Evolutionary conservation across 2,888 invertebrate species (phyloP).

Genomic region (Argyresthia goedartella): DNA sequence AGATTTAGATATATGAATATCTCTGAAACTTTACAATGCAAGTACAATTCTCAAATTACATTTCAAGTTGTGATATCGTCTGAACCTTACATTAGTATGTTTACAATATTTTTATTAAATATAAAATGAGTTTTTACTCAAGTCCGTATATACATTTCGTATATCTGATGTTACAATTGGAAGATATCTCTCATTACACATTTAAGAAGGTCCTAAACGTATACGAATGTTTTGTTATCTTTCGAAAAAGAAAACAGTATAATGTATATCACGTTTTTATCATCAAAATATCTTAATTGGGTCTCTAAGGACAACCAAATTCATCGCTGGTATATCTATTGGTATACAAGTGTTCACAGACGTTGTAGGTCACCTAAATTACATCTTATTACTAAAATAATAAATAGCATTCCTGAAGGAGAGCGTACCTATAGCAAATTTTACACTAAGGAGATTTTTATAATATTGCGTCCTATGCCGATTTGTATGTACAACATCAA

Average conservation of each 20-base stretch:
- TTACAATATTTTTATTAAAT: conserved; percentile 65
- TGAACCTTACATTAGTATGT: conserved; percentile 58
- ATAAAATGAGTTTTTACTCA: conserved; percentile 63
- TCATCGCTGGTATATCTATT: conserved; percentile 49
- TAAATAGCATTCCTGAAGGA: conserved; percentile 63
- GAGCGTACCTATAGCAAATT: conserved; percentile 58
- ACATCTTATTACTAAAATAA: conserved; percentile 65
- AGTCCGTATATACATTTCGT: conserved; percentile 66
- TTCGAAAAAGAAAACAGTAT: conserved; percentile 60
- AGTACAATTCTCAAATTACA: conserved; percentile 11
- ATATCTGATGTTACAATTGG: conserved; percentile 63
- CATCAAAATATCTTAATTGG: conserved; percentile 41
- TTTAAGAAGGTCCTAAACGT: conserved; percentile 72
- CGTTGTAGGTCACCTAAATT: conserved; percentile 46
- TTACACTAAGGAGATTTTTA: conserved; percentile 60
- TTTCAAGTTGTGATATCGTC: conserved; percentile 35
- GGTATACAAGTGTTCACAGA: conserved; percentile 68
- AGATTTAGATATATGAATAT: conserved; percentile 14
- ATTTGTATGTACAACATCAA: conserved; percentile 43
- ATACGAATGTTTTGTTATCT: conserved; percentile 77
- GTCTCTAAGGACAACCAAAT: conserved; percentile 38
- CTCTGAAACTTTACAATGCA: conserved; percentile 6
- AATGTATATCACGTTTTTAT: conserved; percentile 50
- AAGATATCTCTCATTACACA: conserved; percentile 47
- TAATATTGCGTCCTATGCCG: conserved; percentile 53